Base-by-base conservation (phyloP, 2,888 invertebrate species). In the Dicyrtoma fusca region DNA sequence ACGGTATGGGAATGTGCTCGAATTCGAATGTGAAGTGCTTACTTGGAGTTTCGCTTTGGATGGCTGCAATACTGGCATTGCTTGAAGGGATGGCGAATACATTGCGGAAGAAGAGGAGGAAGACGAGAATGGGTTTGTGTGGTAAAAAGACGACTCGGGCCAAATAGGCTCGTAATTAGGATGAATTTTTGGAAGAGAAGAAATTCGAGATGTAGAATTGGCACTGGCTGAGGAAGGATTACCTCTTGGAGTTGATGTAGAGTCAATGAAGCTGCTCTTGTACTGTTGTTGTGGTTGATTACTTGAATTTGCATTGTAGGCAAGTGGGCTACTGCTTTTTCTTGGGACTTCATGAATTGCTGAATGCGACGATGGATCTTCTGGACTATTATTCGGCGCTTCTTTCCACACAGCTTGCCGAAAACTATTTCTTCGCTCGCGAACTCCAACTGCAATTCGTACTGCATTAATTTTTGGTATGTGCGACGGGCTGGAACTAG, bases 351-450 rank as follows among this genome's bases (percentile, higher is more conserved):
- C n/a, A 13, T 11, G 19, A 14, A 10, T 1, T 26, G 3, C 17
- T n/a, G n/a, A n/a, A n/a, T n/a, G n/a, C n/a, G n/a, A n/a, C n/a
- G n/a, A n/a, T 23, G 44, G 13, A 53, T 21, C 11, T 13, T 25
- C n/a, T 34, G 34, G 25, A 53, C 44, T 25, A 55, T 34, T 53
- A 14, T n/a, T 63, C 14, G 69, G 55, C n/a, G 75, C 77, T 62
- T 80, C 79, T 74, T 81, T 82, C 74, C 81, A 80, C 25, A 83
- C 81, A 6, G 83, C 82, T 75, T 82, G 82, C 1, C 82, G 76
- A 72, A 83, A 82, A 77, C 83, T 83, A 69, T 83, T 83, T 57
- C 82, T 76, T 66, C 82, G 75, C 74, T 83, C 83, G 5, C 83
- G 80, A 6, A 81, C 75, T 0, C 82, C 82, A 11, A 82, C 75